Evolutionary conservation across 2,113 vertebrate genomes (phyloP).

Genomic region (Zosterops hypoxanthus): DNA sequence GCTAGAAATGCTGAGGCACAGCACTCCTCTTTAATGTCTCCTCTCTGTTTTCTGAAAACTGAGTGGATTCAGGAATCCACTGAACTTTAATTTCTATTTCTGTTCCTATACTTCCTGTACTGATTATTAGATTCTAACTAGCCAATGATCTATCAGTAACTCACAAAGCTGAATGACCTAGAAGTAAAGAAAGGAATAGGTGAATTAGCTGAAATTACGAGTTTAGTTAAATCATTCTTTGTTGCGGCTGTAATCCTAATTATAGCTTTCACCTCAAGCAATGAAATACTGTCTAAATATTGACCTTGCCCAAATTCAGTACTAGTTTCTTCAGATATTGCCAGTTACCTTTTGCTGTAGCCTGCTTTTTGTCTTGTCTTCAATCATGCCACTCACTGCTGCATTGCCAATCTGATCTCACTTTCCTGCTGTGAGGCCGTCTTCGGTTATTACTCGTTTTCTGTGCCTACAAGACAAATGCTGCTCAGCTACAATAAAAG

Average conservation of each 20-base stretch:
- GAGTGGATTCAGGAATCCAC: not conserved
- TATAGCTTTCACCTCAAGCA: not conserved
- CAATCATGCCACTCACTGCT: slow-evolving; percentile 14
- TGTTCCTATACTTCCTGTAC: not conserved
- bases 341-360: slow-evolving; percentile 36
- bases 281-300: slow-evolving; percentile 1
- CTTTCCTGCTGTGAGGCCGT: slow-evolving; percentile 23
- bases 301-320: slow-evolving; percentile 14
- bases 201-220: not conserved
- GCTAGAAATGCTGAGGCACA: not conserved
- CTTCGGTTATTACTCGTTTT: slow-evolving; percentile 36
- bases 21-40: not conserved
- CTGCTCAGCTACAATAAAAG: slow-evolving; percentile 23
- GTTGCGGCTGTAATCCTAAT: not conserved
- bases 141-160: not conserved
- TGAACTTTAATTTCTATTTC: not conserved
- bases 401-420: slow-evolving; percentile 13
- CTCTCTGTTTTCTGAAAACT: not conserved
- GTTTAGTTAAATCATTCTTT: not conserved
- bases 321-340: not conserved
- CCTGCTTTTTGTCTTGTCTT: slow-evolving; percentile 14
- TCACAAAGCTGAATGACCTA: not conserved
- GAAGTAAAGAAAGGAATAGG: not conserved
- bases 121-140: not conserved
- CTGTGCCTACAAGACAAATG: slow-evolving; percentile 35